phyloP scores from a whole-genome alignment of 2,113 vertebrate genomes.

The Oriolus oriolus region DNA sequence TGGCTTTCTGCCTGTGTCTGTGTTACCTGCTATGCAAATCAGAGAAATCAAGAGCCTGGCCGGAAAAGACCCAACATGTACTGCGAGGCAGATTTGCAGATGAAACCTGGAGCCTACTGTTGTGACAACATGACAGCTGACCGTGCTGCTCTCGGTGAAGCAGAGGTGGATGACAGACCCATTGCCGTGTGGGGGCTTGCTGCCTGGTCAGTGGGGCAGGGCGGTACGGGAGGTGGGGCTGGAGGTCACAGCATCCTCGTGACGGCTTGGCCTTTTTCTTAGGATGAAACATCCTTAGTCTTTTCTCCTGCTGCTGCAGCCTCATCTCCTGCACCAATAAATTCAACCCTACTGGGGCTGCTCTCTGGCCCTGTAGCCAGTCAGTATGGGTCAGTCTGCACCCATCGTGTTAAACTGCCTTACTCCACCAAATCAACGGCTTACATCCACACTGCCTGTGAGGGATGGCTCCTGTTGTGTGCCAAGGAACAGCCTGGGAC shows the following conservation, averaged over 20 bases:
- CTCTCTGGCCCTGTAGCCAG: background rate
- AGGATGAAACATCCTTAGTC: background rate
- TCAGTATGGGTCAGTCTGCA: background rate
- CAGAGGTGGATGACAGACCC: background rate
- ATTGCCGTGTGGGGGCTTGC: background rate
- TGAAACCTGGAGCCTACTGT: background rate
- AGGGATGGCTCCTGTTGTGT: background rate
- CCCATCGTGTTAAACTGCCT: background rate
- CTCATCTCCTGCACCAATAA: background rate
- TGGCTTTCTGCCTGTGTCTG: background rate
- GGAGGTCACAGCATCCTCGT: background rate
- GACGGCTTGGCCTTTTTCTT: background rate
- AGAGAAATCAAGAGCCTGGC: background rate
- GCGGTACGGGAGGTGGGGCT: fast-evolving
- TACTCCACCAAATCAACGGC: background rate
- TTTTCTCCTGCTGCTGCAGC: background rate
- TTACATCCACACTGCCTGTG: background rate
- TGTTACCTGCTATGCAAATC: background rate
- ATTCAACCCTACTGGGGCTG: background rate
- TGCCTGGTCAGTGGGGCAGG: background rate
- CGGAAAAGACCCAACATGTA: background rate
- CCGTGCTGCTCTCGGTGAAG: background rate
- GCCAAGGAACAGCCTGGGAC: background rate
- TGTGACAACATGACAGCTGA: background rate
- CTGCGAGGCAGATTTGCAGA: background rate